Conservation (phyloP, 2,888 invertebrate genomes). For the Mythimna albipuncta region DNA sequence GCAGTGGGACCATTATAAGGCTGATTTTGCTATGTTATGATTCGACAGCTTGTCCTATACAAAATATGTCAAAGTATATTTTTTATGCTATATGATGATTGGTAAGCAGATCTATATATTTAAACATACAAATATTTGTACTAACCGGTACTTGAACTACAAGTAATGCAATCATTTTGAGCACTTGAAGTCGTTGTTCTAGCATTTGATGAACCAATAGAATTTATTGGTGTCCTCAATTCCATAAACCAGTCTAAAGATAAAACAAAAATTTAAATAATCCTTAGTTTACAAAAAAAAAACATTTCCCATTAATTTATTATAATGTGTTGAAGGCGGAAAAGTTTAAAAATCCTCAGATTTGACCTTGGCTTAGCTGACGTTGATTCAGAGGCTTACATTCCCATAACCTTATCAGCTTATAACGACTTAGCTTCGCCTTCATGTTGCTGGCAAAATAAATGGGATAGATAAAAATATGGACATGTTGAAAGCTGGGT, state of each 20-base stretch:
- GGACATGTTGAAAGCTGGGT: background rate
- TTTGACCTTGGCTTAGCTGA: background rate
- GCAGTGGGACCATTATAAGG: too few relatives aligned
- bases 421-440: background rate
- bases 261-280: background rate
- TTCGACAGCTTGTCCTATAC: background rate
- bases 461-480: background rate
- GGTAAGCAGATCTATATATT: background rate
- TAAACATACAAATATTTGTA: slow-evolving; percentile 2
- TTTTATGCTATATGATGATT: background rate
- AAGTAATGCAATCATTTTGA: slow-evolving; percentile 3
- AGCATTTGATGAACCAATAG: slow-evolving; percentile 60
- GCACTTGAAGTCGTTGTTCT: slow-evolving; percentile 21
- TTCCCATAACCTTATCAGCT: background rate
- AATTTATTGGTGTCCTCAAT: slow-evolving; percentile 66
- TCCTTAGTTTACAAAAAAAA: background rate
- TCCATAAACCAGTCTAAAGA: slow-evolving; percentile 73
- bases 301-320: background rate
- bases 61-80: background rate
- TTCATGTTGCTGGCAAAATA: background rate
- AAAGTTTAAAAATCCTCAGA: background rate
- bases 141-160: slow-evolving; percentile 37
- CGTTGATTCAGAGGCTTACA: background rate
- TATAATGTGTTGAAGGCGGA: background rate
- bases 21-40: too few relatives aligned